Conservation (phyloP, 2,888 invertebrate species). For the Rhagonycha lutea region DNA sequence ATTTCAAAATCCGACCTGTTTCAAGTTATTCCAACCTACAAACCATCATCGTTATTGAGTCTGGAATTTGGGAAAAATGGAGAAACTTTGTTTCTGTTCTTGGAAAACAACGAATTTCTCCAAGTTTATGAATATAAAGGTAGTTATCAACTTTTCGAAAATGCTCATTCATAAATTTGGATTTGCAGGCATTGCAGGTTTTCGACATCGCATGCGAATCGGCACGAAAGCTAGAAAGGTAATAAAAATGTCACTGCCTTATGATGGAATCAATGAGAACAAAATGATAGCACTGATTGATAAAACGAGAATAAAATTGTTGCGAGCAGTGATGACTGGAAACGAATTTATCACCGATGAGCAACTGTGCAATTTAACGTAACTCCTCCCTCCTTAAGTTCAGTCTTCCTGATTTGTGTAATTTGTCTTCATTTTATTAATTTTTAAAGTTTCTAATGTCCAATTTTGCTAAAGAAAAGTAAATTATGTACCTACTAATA, state of each 20-base stretch:
- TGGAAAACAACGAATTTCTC: conserved; percentile 53
- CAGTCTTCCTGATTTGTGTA: not conserved
- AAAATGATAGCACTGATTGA: conserved; percentile 51
- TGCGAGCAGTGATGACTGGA: conserved; percentile 56
- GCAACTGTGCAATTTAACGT: not conserved
- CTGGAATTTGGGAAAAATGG: conserved; percentile 51
- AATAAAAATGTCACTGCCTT: conserved; percentile 47
- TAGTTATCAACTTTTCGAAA: conserved; percentile 28
- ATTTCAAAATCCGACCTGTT: conserved; percentile 54
- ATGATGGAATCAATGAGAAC: conserved; percentile 33
- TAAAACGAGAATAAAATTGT: conserved; percentile 48
- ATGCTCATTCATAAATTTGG: not conserved
- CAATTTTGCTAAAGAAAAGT: too few relatives aligned
- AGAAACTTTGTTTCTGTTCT: conserved; percentile 58
- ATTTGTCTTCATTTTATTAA: not conserved
- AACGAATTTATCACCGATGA: conserved; percentile 17
- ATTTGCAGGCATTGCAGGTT: conserved; percentile 55
- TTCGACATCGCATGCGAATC: conserved; percentile 49
- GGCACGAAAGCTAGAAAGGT: conserved; percentile 49
- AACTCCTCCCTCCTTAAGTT: not conserved
- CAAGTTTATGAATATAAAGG: conserved; percentile 58
- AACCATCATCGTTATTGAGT: conserved; percentile 57
- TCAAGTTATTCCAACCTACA: conserved; percentile 57
- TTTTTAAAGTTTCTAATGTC: not conserved
- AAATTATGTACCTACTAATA: too few relatives aligned